Conservation (phyloP, 2,113 vertebrate species). For the Tetrax tetrax region DNA sequence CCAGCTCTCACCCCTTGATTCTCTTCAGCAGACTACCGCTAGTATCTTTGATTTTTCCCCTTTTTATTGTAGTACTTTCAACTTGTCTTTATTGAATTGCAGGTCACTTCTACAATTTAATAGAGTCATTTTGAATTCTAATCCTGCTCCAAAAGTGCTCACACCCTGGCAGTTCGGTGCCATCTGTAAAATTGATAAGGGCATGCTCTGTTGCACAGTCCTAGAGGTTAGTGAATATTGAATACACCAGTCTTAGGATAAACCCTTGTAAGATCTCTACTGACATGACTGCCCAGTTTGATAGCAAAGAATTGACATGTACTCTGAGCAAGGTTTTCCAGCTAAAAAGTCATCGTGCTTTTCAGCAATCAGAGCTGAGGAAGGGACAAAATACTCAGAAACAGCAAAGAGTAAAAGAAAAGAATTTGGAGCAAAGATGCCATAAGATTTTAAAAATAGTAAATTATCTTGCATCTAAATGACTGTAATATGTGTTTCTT, state of each 20-base stretch:
- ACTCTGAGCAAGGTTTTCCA: not conserved
- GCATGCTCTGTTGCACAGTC: not conserved
- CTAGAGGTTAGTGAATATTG: constrained; percentile 2
- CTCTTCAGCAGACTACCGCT: not conserved
- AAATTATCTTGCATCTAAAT: constrained; percentile 74
- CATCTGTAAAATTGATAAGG: not conserved
- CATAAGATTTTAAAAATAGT: constrained; percentile 68
- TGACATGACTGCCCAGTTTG: not conserved
- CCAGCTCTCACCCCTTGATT: not conserved
- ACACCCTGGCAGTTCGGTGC: not conserved
- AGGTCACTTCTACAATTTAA: not conserved
- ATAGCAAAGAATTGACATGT: not conserved
- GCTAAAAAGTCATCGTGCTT: not conserved
- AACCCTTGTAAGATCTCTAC: not conserved
- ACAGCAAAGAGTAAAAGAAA: not conserved
- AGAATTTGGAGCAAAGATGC: constrained; percentile 10
- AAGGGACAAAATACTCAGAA: not conserved
- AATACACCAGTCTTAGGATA: not conserved
- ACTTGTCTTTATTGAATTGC: not conserved
- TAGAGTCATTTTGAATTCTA: not conserved
- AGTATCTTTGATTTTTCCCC: not conserved
- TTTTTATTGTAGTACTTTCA: not conserved
- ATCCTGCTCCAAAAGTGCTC: not conserved
- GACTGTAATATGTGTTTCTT: constrained; percentile 70
- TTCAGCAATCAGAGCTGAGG: not conserved